Percentiles rank a stretch among this genome's conserved stretches.
These are phyloP conservation scores for Barypeithes pellucidus DNA, from an alignment of 2,888 invertebrate species.

Conservation along the genomic window DNA sequence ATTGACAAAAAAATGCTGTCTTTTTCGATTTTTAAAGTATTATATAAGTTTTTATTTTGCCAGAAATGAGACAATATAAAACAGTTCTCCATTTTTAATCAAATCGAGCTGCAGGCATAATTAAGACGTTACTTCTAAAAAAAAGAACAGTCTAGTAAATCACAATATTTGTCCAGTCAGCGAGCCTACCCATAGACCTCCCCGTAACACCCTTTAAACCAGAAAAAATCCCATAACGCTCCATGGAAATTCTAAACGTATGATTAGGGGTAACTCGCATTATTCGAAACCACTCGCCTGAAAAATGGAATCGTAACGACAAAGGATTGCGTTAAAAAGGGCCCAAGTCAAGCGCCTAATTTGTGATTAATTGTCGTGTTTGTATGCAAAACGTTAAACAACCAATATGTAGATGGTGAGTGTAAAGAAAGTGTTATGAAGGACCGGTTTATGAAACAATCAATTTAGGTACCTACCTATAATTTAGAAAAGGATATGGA, in stretches of 20 bases:
- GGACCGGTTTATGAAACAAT: constrained; percentile 43
- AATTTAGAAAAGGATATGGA: too few species aligned
- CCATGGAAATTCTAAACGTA: constrained; percentile 42
- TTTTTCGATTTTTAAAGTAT: too few species aligned
- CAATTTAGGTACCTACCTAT: too few species aligned
- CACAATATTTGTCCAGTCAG: background rate
- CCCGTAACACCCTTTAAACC: constrained; percentile 35
- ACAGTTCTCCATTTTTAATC: too few species aligned
- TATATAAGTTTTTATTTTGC: too few species aligned
- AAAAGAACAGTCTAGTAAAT: background rate
- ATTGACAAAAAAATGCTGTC: too few species aligned
- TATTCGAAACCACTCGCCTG: constrained; percentile 48
- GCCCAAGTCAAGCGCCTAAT: constrained; percentile 58
- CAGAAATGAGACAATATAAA: too few species aligned
- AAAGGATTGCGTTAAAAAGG: constrained; percentile 54
- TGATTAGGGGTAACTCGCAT: constrained; percentile 47
- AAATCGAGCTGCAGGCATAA: too few species aligned
- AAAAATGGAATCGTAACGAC: constrained; percentile 54
- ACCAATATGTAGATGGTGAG: background rate
- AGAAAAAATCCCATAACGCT: constrained; percentile 41
- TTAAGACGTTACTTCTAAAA: too few species aligned
- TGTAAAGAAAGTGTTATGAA: constrained; percentile 14
- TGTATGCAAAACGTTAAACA: constrained; percentile 65
- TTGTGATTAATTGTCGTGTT: constrained; percentile 68
- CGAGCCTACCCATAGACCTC: constrained; percentile 15